Evolutionary conservation across 2,888 invertebrate species (phyloP).

Genomic region (Tiliacea aurago): DNA sequence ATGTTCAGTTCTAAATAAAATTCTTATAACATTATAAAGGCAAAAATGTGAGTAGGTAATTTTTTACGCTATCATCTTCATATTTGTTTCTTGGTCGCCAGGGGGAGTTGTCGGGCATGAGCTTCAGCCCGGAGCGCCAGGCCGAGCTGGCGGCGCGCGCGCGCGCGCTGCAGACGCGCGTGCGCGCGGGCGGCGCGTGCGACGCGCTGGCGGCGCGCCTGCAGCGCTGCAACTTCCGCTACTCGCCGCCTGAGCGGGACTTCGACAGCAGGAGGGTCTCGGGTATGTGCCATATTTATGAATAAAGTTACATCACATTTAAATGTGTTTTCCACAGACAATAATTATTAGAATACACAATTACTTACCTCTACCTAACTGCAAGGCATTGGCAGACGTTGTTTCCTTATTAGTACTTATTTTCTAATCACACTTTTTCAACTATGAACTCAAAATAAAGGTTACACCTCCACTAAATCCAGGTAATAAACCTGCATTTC

Average conservation of each 20-base stretch:
- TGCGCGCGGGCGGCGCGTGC: conserved; percentile 83
- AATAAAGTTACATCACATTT: too few species aligned
- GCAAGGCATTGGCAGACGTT: neutral
- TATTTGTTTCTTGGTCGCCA: conserved; percentile 64
- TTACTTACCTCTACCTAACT: neutral
- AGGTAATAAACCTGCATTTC: too few species aligned
- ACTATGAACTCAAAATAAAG: too few species aligned
- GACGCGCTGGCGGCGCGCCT: conserved; percentile 88
- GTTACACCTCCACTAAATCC: too few species aligned
- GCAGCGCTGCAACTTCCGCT: conserved; percentile 92
- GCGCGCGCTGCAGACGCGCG: conserved; percentile 89
- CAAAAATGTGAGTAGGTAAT: neutral
- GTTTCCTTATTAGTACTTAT: too few species aligned
- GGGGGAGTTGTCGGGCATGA: conserved; percentile 88
- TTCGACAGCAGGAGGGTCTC: conserved; percentile 90
- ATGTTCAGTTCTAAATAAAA: neutral
- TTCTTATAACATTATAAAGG: neutral
- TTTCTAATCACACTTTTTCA: too few species aligned
- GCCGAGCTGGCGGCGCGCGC: conserved; percentile 88
- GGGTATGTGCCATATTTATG: conserved; percentile 66
- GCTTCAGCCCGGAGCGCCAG: conserved; percentile 92
- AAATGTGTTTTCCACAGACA: neutral
- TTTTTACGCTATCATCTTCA: neutral
- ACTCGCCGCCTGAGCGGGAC: conserved; percentile 94
- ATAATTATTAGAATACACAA: neutral